Conservation (phyloP, 2,113 vertebrate genomes). For the Rhinolophus ferrumequinum region DNA sequence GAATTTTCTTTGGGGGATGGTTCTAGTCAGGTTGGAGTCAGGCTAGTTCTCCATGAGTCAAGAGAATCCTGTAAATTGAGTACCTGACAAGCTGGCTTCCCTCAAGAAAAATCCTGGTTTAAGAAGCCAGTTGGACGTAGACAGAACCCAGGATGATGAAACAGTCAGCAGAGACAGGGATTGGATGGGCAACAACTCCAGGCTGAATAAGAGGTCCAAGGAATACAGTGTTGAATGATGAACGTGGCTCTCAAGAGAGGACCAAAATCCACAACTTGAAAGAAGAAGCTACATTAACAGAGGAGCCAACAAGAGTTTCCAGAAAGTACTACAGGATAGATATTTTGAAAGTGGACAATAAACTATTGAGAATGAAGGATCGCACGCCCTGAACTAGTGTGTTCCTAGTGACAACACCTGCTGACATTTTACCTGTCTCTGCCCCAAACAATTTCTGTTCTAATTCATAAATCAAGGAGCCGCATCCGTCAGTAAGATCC, state of each 20-base stretch:
- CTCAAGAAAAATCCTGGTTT: neutral
- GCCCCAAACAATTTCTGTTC: neutral
- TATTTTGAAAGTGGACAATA: neutral
- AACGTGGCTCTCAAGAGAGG: neutral
- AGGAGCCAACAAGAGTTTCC: conserved; percentile 33
- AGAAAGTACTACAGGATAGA: neutral
- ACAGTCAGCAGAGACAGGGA: neutral
- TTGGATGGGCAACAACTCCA: neutral
- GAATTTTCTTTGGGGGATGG: neutral
- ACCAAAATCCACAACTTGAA: neutral
- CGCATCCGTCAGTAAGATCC: neutral
- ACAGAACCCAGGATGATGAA: conserved; percentile 8
- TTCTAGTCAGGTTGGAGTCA: neutral
- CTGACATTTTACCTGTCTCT: neutral
- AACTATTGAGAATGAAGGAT: neutral
- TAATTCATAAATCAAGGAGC: conserved; percentile 27
- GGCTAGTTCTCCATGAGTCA: neutral
- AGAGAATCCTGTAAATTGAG: neutral
- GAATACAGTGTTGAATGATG: neutral
- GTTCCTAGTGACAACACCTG: neutral
- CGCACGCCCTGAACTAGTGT: neutral
- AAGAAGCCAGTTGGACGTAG: conserved; percentile 8
- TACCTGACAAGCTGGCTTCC: neutral
- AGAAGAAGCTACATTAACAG: conserved; percentile 28
- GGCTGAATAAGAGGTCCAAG: conserved; percentile 15